Evolutionary conservation across 2,113 vertebrate species (phyloP), one percentile per base, ranked within the genome.

Genomic region (Lasiurus cinereus): DNA sequence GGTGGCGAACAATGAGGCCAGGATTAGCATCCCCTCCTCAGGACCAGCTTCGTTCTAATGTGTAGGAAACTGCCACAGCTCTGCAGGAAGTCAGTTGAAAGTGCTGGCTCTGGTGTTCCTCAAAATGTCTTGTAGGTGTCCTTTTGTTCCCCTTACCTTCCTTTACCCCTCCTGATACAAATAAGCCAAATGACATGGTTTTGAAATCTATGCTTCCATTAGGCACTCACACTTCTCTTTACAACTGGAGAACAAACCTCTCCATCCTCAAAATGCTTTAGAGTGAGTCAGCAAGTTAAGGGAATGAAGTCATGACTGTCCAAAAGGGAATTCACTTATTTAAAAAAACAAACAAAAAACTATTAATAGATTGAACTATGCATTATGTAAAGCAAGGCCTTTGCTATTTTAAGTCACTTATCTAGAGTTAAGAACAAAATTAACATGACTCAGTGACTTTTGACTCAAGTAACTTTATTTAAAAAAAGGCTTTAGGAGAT

Each of bases 361-460:
- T 4, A 79, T 14, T 50, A 64, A 87, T 19, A 70, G 74, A 70
- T 12, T 48, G 50, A 5, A 83, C 46, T 43, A 24, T 50, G 18
- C n/a, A 69, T 91, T 73, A 79, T 72, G 36, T n/a, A 94, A 77
- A 88, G 54, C 16, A 87, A 93, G 54, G 8, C 29, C 13, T 94
- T 77, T 14, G 16, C n/a, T 90, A 29, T 87, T 74, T 94, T 76
- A 88, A 88, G 4, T 48, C 3, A 50, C 27, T 39, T 16, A 64
- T 86, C n/a, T 62, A 43, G 16, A 86, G 48, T 83, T 90, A 83
- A 77, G 59, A 19, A 13, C 31, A 72, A 74, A 94, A 90, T 79
- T 72, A 83, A 48, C 50, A 31, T 36, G 52, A 77, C 56, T 82
- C 82, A 27, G 46, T 56, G 83, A 83, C 29, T 62, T 88, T 43